Base-by-base conservation (phyloP, 2,113 vertebrate genomes). In the Phyllopteryx taeniolatus region DNA sequence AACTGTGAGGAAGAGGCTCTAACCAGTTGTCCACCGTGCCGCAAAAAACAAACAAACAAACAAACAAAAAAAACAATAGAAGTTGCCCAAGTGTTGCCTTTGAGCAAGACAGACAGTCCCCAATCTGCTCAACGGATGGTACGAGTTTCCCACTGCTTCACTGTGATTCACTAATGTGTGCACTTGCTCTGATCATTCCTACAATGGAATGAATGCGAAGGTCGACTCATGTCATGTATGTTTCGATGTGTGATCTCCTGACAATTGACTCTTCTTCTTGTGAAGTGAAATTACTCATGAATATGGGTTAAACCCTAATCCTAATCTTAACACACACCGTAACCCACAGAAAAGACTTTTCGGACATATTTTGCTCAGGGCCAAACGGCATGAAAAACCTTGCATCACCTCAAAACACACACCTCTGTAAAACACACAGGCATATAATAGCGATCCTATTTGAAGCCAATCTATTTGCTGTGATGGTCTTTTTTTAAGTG, bases 401-500 rank as follows among this genome's bases (percentile, higher is more conserved):
- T 43, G 11, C 19, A 5, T 60, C 33, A 73, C 33, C 8, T 1
- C 47, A 54, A 71, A 77, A 72, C 47, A 75, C n/a, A 57, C 44
- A 71, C 20, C 68, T 56, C 46, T 59, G 7, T 49, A 70, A 47
- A 61, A 75, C 53, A 44, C 35, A 74, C 72, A 66, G 6, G 33
- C 49, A 73, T 78, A 79, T 75, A 75, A 74, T 76, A 63, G 64
- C 44, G 4, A 66, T 66, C n/a, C n/a, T 66, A 31, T 49, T 49
- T 47, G 64, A 66, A 66, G 43, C 44, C 64, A 49, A 66, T 66
- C 64, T 79, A 80, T 83, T 85, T 84, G 72, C 65, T 68, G 77
- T 80, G 83, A 85, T 75, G 79, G 83, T 67, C 67, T 88, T 85
- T 65, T 79, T 77, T 73, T 70, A 82, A 88, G 77, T 83, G 83